A percentile compares a stretch with the other conserved stretches of the same genome.
Conservation (phyloP, 2,113 vertebrate species). For the Electrona antarctica region DNA sequence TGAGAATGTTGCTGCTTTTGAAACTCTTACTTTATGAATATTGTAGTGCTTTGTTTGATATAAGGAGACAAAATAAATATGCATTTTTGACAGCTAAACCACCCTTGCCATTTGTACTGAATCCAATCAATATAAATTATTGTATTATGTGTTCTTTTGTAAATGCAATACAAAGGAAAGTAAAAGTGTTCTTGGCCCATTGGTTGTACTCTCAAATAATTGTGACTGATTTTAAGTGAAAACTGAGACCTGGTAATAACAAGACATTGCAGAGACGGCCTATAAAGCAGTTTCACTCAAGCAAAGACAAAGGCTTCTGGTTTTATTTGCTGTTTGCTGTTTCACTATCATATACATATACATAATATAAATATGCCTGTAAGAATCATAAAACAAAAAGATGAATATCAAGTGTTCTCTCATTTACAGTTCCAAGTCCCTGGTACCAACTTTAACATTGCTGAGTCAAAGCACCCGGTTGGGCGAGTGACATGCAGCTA, state of each 20-base stretch:
- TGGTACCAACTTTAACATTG: neutral
- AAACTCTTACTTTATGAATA: constrained; percentile 5
- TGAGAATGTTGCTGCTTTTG: constrained; percentile 25
- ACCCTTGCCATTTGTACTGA: constrained; percentile 10
- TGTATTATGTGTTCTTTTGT: constrained; percentile 21
- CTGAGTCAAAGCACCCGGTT: constrained; percentile 8
- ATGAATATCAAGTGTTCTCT: constrained; percentile 19
- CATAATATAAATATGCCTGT: constrained; percentile 15
- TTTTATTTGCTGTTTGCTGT: constrained; percentile 27
- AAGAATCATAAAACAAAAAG: constrained; percentile 4
- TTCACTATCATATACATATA: constrained; percentile 14
- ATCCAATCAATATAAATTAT: neutral
- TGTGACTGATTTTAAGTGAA: constrained; percentile 16
- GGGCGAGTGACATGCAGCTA: constrained; percentile 61
- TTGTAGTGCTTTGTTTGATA: constrained; percentile 14
- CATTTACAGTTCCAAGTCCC: constrained; percentile 17
- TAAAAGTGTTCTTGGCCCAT: constrained; percentile 11
- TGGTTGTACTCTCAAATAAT: constrained; percentile 18
- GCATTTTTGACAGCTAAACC: constrained; percentile 11
- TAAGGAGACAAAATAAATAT: constrained; percentile 5
- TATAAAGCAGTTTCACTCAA: neutral
- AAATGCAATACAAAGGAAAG: constrained; percentile 15
- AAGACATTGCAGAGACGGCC: too few relatives aligned
- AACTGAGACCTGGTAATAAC: neutral
- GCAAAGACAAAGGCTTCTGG: neutral